These are phyloP conservation scores for Drosophila ustulata DNA, from an alignment of 2,888 invertebrate species.

Conservation along the genomic window DNA sequence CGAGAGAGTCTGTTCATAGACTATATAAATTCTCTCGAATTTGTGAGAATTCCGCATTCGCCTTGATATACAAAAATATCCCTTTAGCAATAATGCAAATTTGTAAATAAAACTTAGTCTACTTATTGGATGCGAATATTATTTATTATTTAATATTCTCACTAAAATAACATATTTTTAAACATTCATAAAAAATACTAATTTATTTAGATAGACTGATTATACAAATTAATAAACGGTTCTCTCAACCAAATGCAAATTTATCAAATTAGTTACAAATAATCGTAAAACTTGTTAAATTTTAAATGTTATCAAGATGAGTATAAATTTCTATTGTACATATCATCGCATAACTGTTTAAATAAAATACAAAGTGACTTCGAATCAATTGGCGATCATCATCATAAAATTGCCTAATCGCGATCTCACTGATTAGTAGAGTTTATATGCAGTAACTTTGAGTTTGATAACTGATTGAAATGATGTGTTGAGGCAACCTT, in stretches of 20 bases:
- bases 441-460: conserved; percentile 1
- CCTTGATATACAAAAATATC: conserved; percentile 23
- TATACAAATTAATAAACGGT: neutral
- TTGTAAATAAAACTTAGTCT: neutral
- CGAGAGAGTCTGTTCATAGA: neutral
- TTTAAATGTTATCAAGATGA: conserved; percentile 36
- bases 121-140: conserved; percentile 1
- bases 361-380: conserved; percentile 1
- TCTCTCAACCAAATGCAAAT: conserved; percentile 14
- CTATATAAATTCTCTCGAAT: neutral
- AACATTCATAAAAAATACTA: neutral
- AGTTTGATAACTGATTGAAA: conserved; percentile 23
- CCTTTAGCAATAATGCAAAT: neutral
- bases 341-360: neutral
- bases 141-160: neutral
- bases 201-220: no score
- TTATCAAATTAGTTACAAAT: conserved; percentile 20
- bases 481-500: conserved; percentile 32
- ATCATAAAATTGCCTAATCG: conserved; percentile 25
- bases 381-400: conserved; percentile 15
- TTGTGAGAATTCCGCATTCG: conserved; percentile 16
- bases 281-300: conserved; percentile 17
- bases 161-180: neutral
- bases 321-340: conserved; percentile 18
- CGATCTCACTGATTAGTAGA: conserved; percentile 19